A percentile compares a stretch with the other conserved stretches of the same genome.
phyloP scores from a whole-genome alignment of 2,797 vertebrate species.

The Dendrocincla fuliginosa region DNA sequence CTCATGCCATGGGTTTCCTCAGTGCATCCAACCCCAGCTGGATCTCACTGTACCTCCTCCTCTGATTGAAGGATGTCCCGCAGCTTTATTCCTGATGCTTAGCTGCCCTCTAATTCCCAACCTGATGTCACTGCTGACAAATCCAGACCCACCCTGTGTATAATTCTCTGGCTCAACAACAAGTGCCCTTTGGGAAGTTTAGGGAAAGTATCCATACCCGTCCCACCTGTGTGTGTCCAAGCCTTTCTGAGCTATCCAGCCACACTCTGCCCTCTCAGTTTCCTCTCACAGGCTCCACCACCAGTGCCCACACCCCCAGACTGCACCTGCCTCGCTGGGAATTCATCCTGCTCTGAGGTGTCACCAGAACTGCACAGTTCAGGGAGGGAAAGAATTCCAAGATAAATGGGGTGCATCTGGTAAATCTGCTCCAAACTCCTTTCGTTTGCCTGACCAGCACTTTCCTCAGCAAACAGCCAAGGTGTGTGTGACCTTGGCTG shows the following conservation, averaged over 20 bases:
- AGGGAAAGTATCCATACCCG: background rate
- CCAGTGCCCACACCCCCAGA: no score
- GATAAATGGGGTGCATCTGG: conserved; percentile 36
- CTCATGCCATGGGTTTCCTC: accelerated
- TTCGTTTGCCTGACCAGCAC: background rate
- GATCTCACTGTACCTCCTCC: background rate
- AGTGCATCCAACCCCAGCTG: accelerated
- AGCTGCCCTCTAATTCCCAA: background rate
- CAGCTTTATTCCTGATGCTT: background rate
- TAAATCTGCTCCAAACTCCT: background rate
- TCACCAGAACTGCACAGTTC: background rate
- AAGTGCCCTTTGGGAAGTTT: accelerated
- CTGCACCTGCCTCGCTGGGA: background rate
- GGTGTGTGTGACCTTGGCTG: conserved; percentile 18
- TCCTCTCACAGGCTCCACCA: background rate
- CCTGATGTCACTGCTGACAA: background rate
- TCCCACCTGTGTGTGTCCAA: background rate
- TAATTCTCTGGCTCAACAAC: background rate
- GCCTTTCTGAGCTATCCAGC: background rate
- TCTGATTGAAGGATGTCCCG: background rate
- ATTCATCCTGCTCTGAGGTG: background rate
- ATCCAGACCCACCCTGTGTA: accelerated
- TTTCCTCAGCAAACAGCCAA: background rate
- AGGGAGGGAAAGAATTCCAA: background rate
- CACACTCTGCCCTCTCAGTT: background rate